A percentile compares a stretch with the other conserved stretches of the same genome.
These are phyloP conservation scores for Phrynosoma platyrhinos DNA, from an alignment of 2,113 vertebrate genomes.

Conservation along the genomic window DNA sequence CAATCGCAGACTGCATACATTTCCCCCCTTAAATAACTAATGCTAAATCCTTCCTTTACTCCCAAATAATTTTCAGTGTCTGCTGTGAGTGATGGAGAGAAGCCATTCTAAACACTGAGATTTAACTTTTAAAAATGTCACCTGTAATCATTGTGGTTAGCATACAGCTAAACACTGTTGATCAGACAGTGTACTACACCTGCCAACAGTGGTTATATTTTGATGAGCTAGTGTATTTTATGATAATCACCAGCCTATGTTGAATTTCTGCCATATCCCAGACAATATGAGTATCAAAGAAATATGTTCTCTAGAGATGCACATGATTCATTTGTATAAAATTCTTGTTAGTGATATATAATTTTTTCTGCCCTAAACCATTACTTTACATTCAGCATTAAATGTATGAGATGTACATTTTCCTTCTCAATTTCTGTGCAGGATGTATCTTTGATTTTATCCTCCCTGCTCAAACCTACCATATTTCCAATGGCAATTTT, in stretches of 20 bases:
- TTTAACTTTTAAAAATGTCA: neutral
- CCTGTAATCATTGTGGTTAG: constrained; percentile 23
- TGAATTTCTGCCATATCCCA: neutral
- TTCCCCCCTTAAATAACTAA: neutral
- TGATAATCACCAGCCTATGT: constrained; percentile 19
- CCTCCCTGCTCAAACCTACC: neutral
- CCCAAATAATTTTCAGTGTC: neutral
- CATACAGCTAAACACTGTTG: constrained; percentile 32
- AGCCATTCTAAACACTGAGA: constrained; percentile 17
- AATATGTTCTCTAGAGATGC: constrained; percentile 20
- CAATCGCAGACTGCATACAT: neutral
- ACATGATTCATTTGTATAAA: constrained; percentile 22
- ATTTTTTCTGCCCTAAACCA: constrained; percentile 42
- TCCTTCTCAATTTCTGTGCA: neutral
- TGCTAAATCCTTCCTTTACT: neutral
- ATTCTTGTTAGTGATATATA: neutral
- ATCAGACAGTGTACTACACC: constrained; percentile 30
- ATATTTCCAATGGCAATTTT: neutral
- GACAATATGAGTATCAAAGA: neutral
- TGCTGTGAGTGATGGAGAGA: neutral
- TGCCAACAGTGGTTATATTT: neutral
- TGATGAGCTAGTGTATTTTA: neutral
- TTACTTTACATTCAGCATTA: neutral
- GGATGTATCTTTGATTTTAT: neutral
- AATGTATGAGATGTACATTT: constrained; percentile 25